Evolutionary conservation across 2,888 invertebrate species (phyloP).

Genomic region (Tricholauxania praeusta): DNA sequence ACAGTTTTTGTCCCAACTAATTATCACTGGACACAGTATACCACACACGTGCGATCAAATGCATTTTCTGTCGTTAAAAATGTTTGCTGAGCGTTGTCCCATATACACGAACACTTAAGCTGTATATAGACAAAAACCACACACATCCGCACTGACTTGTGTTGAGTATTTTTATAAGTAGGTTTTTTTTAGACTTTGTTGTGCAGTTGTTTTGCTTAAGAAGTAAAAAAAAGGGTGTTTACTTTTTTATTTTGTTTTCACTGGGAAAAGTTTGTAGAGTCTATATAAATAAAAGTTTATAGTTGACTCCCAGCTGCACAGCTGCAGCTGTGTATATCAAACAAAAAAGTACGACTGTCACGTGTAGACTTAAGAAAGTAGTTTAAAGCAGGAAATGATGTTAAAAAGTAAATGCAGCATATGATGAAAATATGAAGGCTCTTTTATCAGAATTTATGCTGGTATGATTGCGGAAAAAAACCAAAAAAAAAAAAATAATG

Average conservation of each 20-base stretch:
- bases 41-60: too few relatives aligned
- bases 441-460: too few relatives aligned
- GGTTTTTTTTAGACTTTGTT: not conserved
- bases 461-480: too few relatives aligned
- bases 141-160: not conserved
- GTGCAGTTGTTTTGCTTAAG: not conserved
- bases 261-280: not conserved
- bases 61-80: too few relatives aligned
- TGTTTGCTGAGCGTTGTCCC: not conserved
- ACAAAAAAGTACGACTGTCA: not conserved
- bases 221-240: not conserved
- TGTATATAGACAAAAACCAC: not conserved
- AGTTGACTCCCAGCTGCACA: not conserved
- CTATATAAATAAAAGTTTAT: slow-evolving; percentile 5
- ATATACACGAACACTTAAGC: not conserved
- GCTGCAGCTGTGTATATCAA: not conserved
- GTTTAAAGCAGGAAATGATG: not conserved
- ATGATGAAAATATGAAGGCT: too few relatives aligned
- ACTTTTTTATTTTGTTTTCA: not conserved
- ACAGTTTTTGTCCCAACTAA: too few relatives aligned
- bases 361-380: slow-evolving; percentile 11
- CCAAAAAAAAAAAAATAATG: too few relatives aligned
- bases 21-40: too few relatives aligned
- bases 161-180: not conserved
- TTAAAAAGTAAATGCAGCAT: too few relatives aligned